Evolutionary conservation across 2,888 invertebrate species (phyloP), one percentile per base, ranked within the genome.

Genomic region (Dexiosoma caninum): DNA sequence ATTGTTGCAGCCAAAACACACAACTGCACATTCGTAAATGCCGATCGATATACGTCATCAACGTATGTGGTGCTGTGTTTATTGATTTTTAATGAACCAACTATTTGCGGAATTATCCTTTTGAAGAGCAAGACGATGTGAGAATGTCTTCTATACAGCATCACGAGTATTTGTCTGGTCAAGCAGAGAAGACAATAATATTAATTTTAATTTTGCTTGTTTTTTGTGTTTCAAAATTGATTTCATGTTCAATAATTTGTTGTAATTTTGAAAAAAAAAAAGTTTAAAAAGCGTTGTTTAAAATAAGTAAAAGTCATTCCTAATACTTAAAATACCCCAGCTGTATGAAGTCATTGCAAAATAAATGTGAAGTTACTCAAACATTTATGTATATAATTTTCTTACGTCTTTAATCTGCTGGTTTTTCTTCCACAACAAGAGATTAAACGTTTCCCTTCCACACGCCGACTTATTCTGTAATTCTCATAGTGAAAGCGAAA

Each of bases 51-150:
- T 44, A 59, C 74, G 62, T 81, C 78, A 77, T 77, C 76, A 84
- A 84, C 70, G 77, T 82, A 80, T 77, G 77, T 77, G 80, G 75
- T 80, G 72, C 67, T 74, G 81, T 84, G 85, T 86, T 87, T 88
- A 87, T 87, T 87, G 87, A 87, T 87, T 87, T 86, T 87, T 87
- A 87, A 87, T 87, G 87, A 88, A 87, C 83, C 86, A 82, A 83
- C 82, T 84, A 85, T 81, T 82, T 79, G 84, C 84, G 84, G 83
- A 71, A 80, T 77, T 83, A 83, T 82, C 75, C 81, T 83, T 85
- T 86, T 83, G 83, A 83, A 78, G 81, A 67, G 30, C n/a, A n/a
- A n/a, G 32, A 49, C 32, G 27, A 16, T 79, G 74, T 79, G 74
- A 55, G 62, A 71, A 76, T 71, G 27, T 53, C 42, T 62, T 27